phyloP scores from a whole-genome alignment of 92 coral and sea anemone species.

The Epizoanthus rinbou region DNA sequence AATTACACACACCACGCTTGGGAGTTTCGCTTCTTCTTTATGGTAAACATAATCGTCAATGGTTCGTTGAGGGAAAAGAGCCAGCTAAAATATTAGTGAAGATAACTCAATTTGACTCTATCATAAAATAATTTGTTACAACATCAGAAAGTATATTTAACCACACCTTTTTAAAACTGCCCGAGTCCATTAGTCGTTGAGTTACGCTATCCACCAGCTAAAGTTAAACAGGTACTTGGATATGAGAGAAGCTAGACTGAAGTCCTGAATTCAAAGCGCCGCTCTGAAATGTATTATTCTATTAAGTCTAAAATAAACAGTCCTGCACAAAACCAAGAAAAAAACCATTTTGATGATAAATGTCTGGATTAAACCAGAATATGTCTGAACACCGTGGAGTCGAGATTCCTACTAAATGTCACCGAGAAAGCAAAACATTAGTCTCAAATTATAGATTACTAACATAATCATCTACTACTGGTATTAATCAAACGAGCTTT shows the following conservation, averaged over 20 bases:
- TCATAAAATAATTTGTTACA: neutral
- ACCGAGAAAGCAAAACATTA: too few relatives aligned
- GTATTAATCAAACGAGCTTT: too few relatives aligned
- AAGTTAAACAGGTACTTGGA: slow-evolving; percentile 2
- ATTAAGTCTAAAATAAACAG: neutral
- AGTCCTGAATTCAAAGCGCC: neutral
- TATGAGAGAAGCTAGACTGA: neutral
- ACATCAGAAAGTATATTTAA: neutral
- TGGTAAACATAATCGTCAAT: neutral
- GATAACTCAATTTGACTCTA: neutral
- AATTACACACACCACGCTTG: too few relatives aligned
- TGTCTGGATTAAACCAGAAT: too few relatives aligned
- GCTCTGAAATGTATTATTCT: neutral
- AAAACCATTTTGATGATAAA: too few relatives aligned
- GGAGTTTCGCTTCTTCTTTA: too few relatives aligned
- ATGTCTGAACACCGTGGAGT: too few relatives aligned
- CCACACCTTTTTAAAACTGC: neutral
- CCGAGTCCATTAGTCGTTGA: neutral
- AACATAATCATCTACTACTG: too few relatives aligned
- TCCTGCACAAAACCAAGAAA: neutral
- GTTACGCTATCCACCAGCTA: neutral
- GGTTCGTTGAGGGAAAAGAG: too few relatives aligned
- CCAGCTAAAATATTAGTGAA: too few relatives aligned
- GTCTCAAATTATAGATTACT: too few relatives aligned
- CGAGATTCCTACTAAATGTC: too few relatives aligned